These are phyloP conservation scores for Nemoura dubitans DNA, from an alignment of 2,888 invertebrate species.

Conservation along the genomic window DNA sequence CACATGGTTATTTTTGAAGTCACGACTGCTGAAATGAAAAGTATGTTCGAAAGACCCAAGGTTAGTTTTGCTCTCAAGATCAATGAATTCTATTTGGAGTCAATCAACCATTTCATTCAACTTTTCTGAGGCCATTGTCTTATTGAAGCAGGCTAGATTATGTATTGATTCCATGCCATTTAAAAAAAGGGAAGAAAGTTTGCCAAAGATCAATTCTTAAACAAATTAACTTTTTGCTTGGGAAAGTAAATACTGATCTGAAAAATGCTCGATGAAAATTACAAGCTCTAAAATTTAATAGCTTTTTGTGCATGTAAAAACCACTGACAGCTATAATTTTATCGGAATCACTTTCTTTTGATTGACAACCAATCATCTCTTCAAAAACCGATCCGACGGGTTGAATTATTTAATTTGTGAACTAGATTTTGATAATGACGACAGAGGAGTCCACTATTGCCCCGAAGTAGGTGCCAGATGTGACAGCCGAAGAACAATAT, in stretches of 20 bases:
- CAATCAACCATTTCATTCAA: neutral
- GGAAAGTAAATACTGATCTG: neutral
- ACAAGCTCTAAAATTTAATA: neutral
- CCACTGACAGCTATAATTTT: neutral
- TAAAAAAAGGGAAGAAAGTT: neutral
- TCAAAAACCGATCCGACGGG: neutral
- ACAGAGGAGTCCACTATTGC: neutral
- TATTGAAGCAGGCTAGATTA: neutral
- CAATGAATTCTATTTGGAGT: neutral
- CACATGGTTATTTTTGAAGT: neutral
- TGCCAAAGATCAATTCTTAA: neutral
- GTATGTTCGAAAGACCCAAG: neutral
- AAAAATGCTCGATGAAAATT: neutral
- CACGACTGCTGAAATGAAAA: neutral
- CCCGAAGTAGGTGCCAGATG: neutral
- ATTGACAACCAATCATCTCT: neutral
- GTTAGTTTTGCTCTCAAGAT: neutral
- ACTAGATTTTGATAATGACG: neutral
- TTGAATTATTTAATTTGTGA: neutral
- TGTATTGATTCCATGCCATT: neutral
- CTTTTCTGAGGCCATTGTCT: neutral
- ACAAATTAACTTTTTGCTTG: neutral
- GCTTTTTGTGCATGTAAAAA: neutral
- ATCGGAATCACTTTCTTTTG: conserved; percentile 12
- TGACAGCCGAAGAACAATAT: neutral